Evolutionary conservation across 1,140 invertebrate genomes (phyloP).

Genomic region (Anoplophora glabripennis): DNA sequence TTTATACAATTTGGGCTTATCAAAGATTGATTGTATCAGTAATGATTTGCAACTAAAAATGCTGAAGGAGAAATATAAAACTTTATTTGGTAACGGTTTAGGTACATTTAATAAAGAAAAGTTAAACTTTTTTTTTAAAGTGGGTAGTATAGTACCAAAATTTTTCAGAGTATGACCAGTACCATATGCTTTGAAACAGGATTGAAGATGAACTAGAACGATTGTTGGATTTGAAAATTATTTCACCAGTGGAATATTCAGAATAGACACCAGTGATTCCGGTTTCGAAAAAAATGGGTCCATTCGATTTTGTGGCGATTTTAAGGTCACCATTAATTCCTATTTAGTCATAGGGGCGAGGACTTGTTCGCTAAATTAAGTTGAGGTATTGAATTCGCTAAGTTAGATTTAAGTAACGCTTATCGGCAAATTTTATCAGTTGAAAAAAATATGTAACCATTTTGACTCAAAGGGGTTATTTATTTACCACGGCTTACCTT

Average conservation of each 20-base stretch:
- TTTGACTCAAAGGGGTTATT: conserved; percentile 32
- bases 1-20: too few species aligned
- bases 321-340: conserved; percentile 37
- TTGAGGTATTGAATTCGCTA: conserved; percentile 39
- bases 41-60: too few species aligned
- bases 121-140: too few species aligned
- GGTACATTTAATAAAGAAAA: too few species aligned
- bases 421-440: conserved; percentile 48
- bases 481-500: conserved; percentile 50
- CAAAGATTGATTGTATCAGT: too few species aligned
- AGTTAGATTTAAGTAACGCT: conserved; percentile 46
- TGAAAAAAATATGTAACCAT: conserved; percentile 26
- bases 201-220: neutral
- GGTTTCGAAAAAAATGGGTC: conserved; percentile 50
- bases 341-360: conserved; percentile 32
- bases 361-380: conserved; percentile 41
- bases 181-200: neutral
- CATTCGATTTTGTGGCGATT: conserved; percentile 35
- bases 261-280: conserved; percentile 51
- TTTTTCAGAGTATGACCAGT: too few species aligned
- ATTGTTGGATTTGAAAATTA: neutral
- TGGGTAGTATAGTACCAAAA: too few species aligned
- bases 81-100: conserved; percentile 41
- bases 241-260: neutral
- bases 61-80: too few species aligned